Base-by-base conservation (phyloP, 2,888 invertebrate genomes). In the Ochropacha duplaris region DNA sequence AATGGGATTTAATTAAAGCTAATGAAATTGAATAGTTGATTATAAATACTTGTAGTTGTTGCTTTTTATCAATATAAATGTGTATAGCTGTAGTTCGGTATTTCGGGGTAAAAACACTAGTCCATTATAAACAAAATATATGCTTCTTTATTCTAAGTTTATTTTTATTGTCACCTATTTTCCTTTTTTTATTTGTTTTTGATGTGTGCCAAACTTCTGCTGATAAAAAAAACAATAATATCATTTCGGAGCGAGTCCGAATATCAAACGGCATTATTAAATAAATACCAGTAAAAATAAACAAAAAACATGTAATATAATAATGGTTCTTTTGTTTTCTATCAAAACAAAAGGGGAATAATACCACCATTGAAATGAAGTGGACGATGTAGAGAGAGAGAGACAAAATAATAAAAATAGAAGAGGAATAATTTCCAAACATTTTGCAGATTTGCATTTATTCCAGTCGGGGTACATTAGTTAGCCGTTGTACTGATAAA, bases 381-480 rank as follows among this genome's bases (percentile, higher is more conserved):
- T 50, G 65, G 58, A 68, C 69, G 68, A 71, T 59, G 59, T 58
- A 60, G 62, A 62, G 54, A 60, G 62, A 62, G 54, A 56, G 39
- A 60, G 54, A 59, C 56, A 57, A 65, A 60, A 62, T 67, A 65
- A 68, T 58, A 62, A 61, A 60, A 68, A 61, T 66, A 66, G 72
- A 69, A 62, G 54, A 60, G 57, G 71, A 73, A 73, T 75, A 79
- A 81, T 81, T 81, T 78, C 66, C 74, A 79, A 80, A 74, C 80
- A n/a, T n/a, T n/a, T n/a, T n/a, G n/a, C n/a, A 77, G 71, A 83
- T 83, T 82, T 75, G 72, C 75, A 75, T 81, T 79, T 74, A 74
- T 76, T 64, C 71, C 69, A 68, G 65, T 72, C 61, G 58, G 64
- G 61, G 63, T 70, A 68, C 72, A 79, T 81, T 76, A 76, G 72